A percentile compares a stretch with the other conserved stretches of the same genome.
Conservation (phyloP, 2,113 vertebrate species). For the Carollia perspicillata region DNA sequence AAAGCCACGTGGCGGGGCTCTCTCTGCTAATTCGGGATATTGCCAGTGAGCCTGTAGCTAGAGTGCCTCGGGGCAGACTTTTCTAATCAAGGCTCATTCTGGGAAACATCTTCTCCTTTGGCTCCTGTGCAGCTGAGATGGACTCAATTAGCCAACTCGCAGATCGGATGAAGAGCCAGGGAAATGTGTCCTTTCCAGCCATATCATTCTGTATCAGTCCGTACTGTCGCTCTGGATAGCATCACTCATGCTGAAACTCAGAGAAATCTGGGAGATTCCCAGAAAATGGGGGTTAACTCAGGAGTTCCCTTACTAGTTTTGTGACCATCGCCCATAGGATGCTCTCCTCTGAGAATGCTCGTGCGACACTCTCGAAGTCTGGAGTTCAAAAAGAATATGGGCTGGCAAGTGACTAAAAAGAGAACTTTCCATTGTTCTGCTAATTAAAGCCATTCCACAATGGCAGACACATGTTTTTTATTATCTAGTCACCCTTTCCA, state of each 20-base stretch:
- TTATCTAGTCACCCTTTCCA: slow-evolving; percentile 51
- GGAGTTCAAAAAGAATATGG: slow-evolving; percentile 22
- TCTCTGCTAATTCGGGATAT: neutral
- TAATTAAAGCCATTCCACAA: slow-evolving; percentile 49
- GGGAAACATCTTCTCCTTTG: slow-evolving; percentile 40
- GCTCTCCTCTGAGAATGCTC: neutral
- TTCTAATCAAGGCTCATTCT: slow-evolving; percentile 15
- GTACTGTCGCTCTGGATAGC: neutral
- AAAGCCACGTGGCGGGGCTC: neutral
- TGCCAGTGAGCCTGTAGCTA: neutral
- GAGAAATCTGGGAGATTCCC: neutral
- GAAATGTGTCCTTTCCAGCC: neutral
- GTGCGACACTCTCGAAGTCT: neutral
- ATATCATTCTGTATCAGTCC: neutral
- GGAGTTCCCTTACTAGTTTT: neutral
- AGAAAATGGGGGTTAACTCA: neutral
- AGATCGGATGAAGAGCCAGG: neutral
- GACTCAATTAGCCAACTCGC: neutral
- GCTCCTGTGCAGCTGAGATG: slow-evolving; percentile 9
- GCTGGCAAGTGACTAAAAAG: slow-evolving; percentile 47
- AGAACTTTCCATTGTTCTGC: slow-evolving; percentile 24
- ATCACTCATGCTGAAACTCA: neutral
- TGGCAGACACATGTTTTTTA: slow-evolving; percentile 37
- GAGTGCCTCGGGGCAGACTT: neutral
- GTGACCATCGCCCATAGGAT: neutral